Percentiles rank a stretch among this genome's conserved stretches.
Evolutionary conservation across 2,888 invertebrate species (phyloP).

Genomic region (Thelaira solivaga): DNA sequence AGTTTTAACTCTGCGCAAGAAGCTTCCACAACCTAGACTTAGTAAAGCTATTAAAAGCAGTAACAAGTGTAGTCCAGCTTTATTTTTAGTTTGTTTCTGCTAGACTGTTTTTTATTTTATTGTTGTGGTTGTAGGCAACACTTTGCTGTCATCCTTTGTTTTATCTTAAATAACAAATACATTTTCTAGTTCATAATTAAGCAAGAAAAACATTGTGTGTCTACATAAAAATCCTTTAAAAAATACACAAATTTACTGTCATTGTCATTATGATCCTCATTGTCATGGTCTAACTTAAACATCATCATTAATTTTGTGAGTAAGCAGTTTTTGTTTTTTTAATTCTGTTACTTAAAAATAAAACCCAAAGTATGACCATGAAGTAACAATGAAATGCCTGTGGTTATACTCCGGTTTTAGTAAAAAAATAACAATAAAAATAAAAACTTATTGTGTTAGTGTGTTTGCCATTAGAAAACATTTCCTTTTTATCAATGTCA

Average conservation of each 20-base stretch:
- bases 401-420: too few relatives aligned
- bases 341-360: background rate
- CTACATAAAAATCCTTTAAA: background rate
- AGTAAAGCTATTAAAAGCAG: too few relatives aligned
- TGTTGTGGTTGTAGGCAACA: too few relatives aligned
- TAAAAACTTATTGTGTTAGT: background rate
- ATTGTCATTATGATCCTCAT: conserved; percentile 6
- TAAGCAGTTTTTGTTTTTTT: background rate
- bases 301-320: conserved; percentile 16
- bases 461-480: background rate
- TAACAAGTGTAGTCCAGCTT: too few relatives aligned
- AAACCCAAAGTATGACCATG: background rate
- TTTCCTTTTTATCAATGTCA: conserved; percentile 43
- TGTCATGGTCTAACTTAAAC: conserved; percentile 6
- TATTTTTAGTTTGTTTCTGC: too few relatives aligned
- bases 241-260: background rate
- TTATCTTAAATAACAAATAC: too few relatives aligned
- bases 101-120: too few relatives aligned
- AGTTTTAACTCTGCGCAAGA: too few relatives aligned
- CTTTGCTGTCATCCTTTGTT: too few relatives aligned
- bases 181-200: too few relatives aligned
- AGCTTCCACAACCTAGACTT: too few relatives aligned
- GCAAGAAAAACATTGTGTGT: background rate
- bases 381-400: conserved; percentile 1
- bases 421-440: too few relatives aligned